Percentiles rank a stretch among this genome's conserved stretches.
Evolutionary conservation across 2,797 vertebrate genomes (phyloP).

Genomic region (Coccyzus lansbergi): DNA sequence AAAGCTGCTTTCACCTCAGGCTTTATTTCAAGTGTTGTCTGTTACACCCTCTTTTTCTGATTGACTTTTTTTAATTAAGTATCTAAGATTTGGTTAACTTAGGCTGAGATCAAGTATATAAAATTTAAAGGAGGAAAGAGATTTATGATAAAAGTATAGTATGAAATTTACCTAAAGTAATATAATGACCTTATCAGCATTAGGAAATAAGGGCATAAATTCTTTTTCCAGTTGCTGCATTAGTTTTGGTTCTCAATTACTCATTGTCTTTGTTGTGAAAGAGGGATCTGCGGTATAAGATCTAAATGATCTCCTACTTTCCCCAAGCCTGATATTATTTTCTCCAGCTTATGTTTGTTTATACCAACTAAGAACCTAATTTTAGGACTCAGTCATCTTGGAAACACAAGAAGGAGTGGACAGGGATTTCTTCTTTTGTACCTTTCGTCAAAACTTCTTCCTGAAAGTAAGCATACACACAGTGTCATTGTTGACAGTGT

Average conservation of each 20-base stretch:
- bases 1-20: background rate
- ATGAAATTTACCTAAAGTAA: background rate
- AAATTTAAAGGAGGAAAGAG: background rate
- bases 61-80: background rate
- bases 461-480: background rate
- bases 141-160: background rate
- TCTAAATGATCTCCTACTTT: background rate
- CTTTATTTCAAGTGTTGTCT: background rate
- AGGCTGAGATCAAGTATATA: background rate
- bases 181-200: background rate
- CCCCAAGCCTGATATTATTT: background rate
- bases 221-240: background rate
- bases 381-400: background rate
- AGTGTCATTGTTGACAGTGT: background rate
- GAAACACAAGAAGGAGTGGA: background rate
- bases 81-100: background rate
- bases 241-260: background rate
- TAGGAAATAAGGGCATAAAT: background rate
- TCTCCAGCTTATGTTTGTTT: background rate
- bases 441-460: background rate
- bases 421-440: background rate
- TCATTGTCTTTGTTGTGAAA: background rate
- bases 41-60: background rate
- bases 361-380: background rate
- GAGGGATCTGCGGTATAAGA: background rate